A percentile compares a stretch with the other conserved stretches of the same genome.
Evolutionary conservation across 2,797 vertebrate species (phyloP).

Genomic region (Botia kubotai): DNA sequence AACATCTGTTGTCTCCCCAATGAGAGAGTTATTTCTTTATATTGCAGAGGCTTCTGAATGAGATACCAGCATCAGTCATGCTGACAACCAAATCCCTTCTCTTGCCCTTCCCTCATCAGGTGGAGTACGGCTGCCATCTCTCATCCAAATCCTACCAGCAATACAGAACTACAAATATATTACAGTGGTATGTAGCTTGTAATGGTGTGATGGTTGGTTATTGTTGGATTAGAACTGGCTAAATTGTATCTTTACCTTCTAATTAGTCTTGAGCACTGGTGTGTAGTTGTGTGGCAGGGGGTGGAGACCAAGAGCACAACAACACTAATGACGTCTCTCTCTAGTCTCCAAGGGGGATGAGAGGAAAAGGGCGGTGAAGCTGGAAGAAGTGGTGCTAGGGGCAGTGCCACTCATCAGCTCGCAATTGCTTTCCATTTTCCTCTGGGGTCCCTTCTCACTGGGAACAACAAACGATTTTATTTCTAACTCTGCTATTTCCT

Average conservation of each 20-base stretch:
- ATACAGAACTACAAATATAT: slow-evolving; percentile 10
- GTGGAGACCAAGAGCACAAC: slow-evolving; percentile 73
- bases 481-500: slow-evolving; percentile 85
- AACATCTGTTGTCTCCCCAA: slow-evolving; percentile 57
- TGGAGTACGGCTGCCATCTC: slow-evolving; percentile 32
- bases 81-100: slow-evolving; percentile 47
- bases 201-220: background rate
- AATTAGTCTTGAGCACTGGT: slow-evolving; percentile 67
- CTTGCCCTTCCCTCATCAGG: slow-evolving; percentile 40
- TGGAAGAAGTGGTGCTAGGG: slow-evolving; percentile 62
- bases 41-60: slow-evolving; percentile 47
- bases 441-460: slow-evolving; percentile 77
- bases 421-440: slow-evolving; percentile 78
- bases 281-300: slow-evolving; percentile 75
- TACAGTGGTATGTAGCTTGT: background rate
- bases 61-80: slow-evolving; percentile 50
- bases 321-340: slow-evolving; percentile 84
- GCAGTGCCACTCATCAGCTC: slow-evolving; percentile 79
- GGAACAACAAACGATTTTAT: slow-evolving; percentile 83
- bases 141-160: slow-evolving; percentile 31
- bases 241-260: slow-evolving; percentile 72
- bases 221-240: slow-evolving; percentile 1
- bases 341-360: slow-evolving; percentile 78
- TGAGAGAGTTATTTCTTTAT: slow-evolving; percentile 58
- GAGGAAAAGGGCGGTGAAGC: slow-evolving; percentile 64